Conservation (phyloP, 2,888 invertebrate species). For the Lepidochitona cinerea region DNA sequence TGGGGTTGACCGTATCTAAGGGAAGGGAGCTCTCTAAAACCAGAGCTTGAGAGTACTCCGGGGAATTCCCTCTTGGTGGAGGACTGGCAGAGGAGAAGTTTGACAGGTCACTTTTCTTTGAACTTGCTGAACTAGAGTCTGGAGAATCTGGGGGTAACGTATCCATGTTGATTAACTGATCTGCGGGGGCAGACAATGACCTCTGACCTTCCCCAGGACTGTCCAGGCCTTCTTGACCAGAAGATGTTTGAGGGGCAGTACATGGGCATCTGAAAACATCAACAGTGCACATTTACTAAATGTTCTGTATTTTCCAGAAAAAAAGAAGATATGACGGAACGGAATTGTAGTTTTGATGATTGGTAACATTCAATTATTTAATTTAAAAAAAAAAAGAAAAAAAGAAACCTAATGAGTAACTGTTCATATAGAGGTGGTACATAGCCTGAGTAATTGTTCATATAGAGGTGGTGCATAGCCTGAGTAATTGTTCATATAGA, state of each 20-base stretch:
- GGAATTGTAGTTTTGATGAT: no score
- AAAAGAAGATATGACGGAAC: no score
- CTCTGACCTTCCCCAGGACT: slow-evolving; percentile 30
- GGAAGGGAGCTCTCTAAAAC: slow-evolving; percentile 26
- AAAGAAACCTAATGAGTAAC: no score
- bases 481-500: no score
- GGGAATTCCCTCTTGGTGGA: slow-evolving; percentile 16
- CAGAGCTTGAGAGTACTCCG: slow-evolving; percentile 24
- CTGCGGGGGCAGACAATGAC: slow-evolving; percentile 55
- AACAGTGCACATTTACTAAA: no score
- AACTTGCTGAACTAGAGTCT: slow-evolving; percentile 52
- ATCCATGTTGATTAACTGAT: slow-evolving; percentile 33
- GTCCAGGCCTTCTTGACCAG: slow-evolving; percentile 46
- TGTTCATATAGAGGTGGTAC: no score
- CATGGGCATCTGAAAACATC: slow-evolving; percentile 49
- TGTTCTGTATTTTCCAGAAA: no score
- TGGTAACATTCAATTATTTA: no score
- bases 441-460: no score
- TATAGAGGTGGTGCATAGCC: no score
- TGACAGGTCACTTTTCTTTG: slow-evolving; percentile 50
- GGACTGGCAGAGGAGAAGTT: slow-evolving; percentile 58
- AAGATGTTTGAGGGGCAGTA: slow-evolving; percentile 57
- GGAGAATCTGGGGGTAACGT: slow-evolving; percentile 34
- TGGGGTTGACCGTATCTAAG: slow-evolving; percentile 53
- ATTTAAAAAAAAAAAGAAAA: no score